phyloP scores from a whole-genome alignment of 2,888 invertebrate genomes.

The Volucella zonaria region DNA sequence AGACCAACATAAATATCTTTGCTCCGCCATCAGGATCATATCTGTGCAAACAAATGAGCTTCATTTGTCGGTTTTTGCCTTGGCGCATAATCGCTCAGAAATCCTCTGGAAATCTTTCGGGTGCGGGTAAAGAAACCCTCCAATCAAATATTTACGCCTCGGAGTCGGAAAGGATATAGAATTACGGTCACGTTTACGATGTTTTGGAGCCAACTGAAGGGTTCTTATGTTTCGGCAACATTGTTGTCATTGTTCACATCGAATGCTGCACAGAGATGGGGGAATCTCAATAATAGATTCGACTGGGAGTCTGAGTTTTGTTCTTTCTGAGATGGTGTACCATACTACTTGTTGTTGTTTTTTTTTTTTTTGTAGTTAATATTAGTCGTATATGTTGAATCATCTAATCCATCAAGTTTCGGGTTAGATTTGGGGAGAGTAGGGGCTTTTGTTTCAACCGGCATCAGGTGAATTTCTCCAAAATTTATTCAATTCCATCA shows the following conservation, averaged over 20 bases:
- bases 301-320: constrained; percentile 36
- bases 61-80: constrained; percentile 37
- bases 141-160: constrained; percentile 55
- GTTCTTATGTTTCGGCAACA: constrained; percentile 55
- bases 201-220: constrained; percentile 44
- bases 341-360: background rate
- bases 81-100: constrained; percentile 40
- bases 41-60: constrained; percentile 41
- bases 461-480: constrained; percentile 26
- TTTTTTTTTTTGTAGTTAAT: constrained; percentile 5
- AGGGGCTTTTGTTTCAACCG: background rate
- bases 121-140: background rate
- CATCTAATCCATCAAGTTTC: constrained; percentile 38
- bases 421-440: background rate
- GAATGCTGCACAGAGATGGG: background rate
- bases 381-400: constrained; percentile 3
- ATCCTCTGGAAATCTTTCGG: constrained; percentile 22
- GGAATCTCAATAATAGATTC: constrained; percentile 48
- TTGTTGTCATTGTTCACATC: constrained; percentile 53
- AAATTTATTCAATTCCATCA: constrained; percentile 35
- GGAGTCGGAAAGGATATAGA: constrained; percentile 29
- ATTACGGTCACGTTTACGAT: constrained; percentile 61
- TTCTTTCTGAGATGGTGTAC: background rate
- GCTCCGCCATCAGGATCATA: constrained; percentile 10
- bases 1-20: constrained; percentile 12